Base-by-base conservation (phyloP, 2,888 invertebrate species). In the Lepeophtheirus nordmannii region DNA sequence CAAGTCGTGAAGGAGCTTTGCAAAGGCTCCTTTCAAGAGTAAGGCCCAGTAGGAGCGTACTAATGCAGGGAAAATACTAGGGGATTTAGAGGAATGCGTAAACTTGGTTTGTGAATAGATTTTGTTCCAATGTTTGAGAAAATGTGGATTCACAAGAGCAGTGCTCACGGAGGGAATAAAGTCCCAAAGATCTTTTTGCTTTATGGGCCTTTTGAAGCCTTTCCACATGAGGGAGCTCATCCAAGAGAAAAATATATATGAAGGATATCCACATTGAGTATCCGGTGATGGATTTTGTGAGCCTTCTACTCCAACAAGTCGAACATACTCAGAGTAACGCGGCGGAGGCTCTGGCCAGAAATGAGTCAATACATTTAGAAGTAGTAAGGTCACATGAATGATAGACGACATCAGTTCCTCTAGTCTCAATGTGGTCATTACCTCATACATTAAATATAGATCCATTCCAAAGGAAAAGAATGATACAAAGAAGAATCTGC, bases 161-260 rank as follows among this genome's bases (percentile, higher is more conserved):
- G 53, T 46, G 17, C 7, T 46, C n/a, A 46, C 53, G 2, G 53
- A 97, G n/a, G 53, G 53, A 46, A 46, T 46, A 46, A 46, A 46
- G 53, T 46, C 53, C 53, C 53, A 46, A 46, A 97, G 78, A 76
- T 97, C 92, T 61, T 81, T 79, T 69, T 83, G 82, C 70, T 85
- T 87, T 69, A 97, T 76, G 14, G 90, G 87, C 71, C 85, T 83
- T 67, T 83, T 83, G 77, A 87, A 94, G 22, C 94, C 94, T 69
- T 82, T 83, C 78, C 88, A 83, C 1, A 90, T 86, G 73, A 93
- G 78, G 0, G 81, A 74, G 76, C 91, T 89, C 76, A 94, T 93
- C 96, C 96, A 97, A 71, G 86, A 82, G 76, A 89, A 94, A 1
- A 87, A 82, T 30, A 93, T 78, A 67, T 85, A 83, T 20, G 90